These are phyloP conservation scores for Adrianichthys oophorus DNA, from an alignment of 2,797 vertebrate species.

Conservation along the genomic window DNA sequence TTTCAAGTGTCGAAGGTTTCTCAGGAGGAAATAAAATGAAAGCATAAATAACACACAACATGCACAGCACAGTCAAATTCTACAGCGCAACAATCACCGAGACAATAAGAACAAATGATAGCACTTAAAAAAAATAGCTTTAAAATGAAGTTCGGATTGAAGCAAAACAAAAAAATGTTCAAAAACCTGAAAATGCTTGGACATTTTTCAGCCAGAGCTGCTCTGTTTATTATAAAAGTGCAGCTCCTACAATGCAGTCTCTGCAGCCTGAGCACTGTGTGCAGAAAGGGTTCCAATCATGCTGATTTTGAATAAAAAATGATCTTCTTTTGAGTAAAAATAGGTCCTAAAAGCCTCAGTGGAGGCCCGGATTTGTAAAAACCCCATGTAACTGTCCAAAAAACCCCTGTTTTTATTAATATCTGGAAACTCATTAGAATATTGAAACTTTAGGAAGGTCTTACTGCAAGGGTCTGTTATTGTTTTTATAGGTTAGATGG, in stretches of 20 bases:
- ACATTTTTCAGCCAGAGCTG: background rate
- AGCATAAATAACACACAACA: constrained; percentile 44
- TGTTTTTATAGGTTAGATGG: constrained; percentile 17
- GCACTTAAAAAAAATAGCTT: constrained; percentile 24
- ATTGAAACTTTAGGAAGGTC: no score
- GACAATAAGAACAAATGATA: constrained; percentile 38
- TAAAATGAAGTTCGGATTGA: no score
- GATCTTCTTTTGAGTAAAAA: no score
- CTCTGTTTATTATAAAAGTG: constrained; percentile 3
- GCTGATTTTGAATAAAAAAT: no score
- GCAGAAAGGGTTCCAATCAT: no score
- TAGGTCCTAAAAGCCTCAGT: no score
- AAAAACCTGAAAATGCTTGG: background rate
- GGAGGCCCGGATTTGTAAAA: no score
- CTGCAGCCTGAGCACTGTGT: background rate
- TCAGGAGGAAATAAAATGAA: constrained; percentile 21
- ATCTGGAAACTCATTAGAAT: no score
- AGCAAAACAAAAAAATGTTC: background rate
- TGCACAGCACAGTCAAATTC: constrained; percentile 48
- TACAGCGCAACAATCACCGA: constrained; percentile 17
- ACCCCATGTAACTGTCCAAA: no score
- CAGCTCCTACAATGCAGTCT: background rate
- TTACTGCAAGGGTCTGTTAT: background rate
- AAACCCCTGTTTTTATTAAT: no score
- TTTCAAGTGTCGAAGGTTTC: constrained; percentile 31